Evolutionary conservation across 2,888 invertebrate genomes (phyloP).

Genomic region (Endotricha flammealis): DNA sequence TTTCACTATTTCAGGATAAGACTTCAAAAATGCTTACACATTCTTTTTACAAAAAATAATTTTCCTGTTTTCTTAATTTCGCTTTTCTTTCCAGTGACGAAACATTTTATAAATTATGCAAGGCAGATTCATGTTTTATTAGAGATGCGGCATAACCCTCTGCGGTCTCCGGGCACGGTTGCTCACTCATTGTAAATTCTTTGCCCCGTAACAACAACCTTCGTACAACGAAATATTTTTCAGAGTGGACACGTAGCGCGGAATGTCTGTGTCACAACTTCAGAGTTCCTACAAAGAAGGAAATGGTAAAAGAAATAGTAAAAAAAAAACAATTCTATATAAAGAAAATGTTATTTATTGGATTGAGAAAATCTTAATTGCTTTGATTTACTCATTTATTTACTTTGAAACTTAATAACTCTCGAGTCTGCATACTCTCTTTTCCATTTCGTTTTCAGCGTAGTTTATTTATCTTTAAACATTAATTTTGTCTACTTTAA

Average conservation of each 20-base stretch:
- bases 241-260: too few species aligned
- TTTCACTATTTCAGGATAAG: too few species aligned
- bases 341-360: conserved; percentile 1
- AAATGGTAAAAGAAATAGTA: not conserved
- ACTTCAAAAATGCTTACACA: too few species aligned
- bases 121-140: not conserved
- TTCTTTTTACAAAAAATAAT: too few species aligned
- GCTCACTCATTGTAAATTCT: not conserved
- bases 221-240: too few species aligned
- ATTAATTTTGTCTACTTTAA: too few species aligned
- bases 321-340: not conserved
- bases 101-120: not conserved
- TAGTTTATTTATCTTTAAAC: conserved; percentile 24
- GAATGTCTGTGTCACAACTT: not conserved
- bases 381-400: conserved; percentile 5
- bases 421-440: conserved; percentile 1
- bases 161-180: not conserved
- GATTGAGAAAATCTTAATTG: conserved; percentile 6
- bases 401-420: conserved; percentile 7
- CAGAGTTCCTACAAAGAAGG: not conserved
- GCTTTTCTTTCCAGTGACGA: not conserved
- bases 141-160: not conserved
- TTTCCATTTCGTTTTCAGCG: not conserved
- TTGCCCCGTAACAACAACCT: not conserved
- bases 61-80: too few species aligned